Evolutionary conservation across 2,888 invertebrate species (phyloP).

Genomic region (Boloria euphrosyne): DNA sequence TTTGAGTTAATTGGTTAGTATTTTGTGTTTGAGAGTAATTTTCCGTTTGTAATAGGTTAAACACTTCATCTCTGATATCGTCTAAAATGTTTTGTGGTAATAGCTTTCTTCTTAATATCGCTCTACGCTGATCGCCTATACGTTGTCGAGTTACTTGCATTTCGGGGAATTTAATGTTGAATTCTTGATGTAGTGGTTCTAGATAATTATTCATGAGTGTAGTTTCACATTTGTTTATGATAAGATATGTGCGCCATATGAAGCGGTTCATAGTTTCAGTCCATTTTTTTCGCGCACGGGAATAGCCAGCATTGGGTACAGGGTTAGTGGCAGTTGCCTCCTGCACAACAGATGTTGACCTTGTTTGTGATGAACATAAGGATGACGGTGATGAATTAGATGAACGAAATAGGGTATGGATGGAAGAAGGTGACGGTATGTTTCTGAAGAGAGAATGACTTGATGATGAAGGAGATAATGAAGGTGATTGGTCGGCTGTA

Average conservation of each 20-base stretch:
- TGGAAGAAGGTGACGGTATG: neutral
- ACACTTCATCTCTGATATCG: slow-evolving; percentile 17
- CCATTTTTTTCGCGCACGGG: slow-evolving; percentile 24
- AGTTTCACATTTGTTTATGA: slow-evolving; percentile 25
- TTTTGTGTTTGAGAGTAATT: neutral
- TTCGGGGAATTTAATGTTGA: slow-evolving; percentile 33
- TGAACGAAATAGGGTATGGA: neutral
- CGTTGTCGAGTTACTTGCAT: slow-evolving; percentile 38
- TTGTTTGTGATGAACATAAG: neutral
- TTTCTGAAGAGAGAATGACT: neutral
- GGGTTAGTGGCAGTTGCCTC: slow-evolving; percentile 7
- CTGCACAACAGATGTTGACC: slow-evolving; percentile 18
- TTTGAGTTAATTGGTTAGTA: neutral
- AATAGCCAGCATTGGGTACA: slow-evolving; percentile 15
- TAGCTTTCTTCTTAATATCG: slow-evolving; percentile 34
- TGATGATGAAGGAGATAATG: neutral
- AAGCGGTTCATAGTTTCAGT: slow-evolving; percentile 23
- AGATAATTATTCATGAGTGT: slow-evolving; percentile 23
- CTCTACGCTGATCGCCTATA: slow-evolving; percentile 40
- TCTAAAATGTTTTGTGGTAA: slow-evolving; percentile 22
- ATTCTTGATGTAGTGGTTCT: slow-evolving; percentile 30
- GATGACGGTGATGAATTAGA: neutral
- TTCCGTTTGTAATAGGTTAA: neutral
- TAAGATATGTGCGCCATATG: slow-evolving; percentile 28
- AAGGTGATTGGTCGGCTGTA: slow-evolving; percentile 1